phyloP scores from a whole-genome alignment of 2,888 invertebrate species.

The Drosophila flavopinicola region DNA sequence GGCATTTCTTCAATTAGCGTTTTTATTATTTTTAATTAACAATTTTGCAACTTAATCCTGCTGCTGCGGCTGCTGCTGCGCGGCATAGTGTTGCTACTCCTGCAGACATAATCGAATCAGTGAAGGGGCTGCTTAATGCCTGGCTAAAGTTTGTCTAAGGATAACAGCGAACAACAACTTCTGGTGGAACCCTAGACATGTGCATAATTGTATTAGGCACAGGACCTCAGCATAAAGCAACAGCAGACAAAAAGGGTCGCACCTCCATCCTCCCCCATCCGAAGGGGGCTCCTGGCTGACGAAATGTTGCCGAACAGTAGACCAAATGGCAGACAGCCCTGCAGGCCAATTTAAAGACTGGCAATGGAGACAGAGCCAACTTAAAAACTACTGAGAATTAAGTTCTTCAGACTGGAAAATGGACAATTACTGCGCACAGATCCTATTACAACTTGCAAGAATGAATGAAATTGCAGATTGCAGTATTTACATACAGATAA shows the following conservation, averaged over 20 bases:
- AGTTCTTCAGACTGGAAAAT: constrained; percentile 69
- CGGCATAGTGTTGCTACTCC: constrained; percentile 44
- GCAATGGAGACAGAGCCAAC: constrained; percentile 5
- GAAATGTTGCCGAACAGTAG: constrained; percentile 55
- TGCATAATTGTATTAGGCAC: constrained; percentile 66
- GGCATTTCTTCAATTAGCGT: constrained; percentile 77
- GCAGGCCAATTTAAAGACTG: constrained; percentile 33
- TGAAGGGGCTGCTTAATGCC: constrained; percentile 52
- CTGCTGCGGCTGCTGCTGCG: constrained; percentile 33
- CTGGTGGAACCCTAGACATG: constrained; percentile 58
- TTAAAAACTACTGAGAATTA: constrained; percentile 39
- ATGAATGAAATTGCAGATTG: neutral
- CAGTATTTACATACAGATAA: neutral
- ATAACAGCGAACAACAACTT: constrained; percentile 45
- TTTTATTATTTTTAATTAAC: constrained; percentile 80
- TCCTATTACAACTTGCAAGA: constrained; percentile 36
- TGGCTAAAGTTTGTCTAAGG: constrained; percentile 69
- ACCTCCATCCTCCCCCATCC: neutral
- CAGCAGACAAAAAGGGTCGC: constrained; percentile 34
- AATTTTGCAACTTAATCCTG: constrained; percentile 75
- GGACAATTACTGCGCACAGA: constrained; percentile 50
- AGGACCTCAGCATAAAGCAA: constrained; percentile 15
- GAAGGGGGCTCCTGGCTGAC: constrained; percentile 16
- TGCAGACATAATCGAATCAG: constrained; percentile 68
- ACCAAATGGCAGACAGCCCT: constrained; percentile 61